phyloP scores from a whole-genome alignment of 2,888 invertebrate species.

The Petrolisthes manimaculis region DNA sequence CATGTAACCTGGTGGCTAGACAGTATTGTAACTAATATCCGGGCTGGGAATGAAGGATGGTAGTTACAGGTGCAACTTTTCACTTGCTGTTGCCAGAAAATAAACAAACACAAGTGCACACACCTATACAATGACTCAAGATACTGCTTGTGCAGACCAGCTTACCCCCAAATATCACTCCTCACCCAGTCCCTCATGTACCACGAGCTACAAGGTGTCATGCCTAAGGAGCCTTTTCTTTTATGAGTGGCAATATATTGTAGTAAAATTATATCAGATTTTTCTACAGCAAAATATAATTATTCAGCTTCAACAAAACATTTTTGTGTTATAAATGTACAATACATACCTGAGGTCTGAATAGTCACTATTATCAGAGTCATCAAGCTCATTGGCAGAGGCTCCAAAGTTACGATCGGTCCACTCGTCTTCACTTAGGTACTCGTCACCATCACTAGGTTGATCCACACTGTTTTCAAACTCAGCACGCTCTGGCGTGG shows the following conservation, averaged over 20 bases:
- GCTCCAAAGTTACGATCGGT: constrained; percentile 90
- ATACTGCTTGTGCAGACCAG: too few species aligned
- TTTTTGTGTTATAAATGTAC: neutral
- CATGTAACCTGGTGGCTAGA: too few species aligned
- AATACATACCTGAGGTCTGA: constrained; percentile 55
- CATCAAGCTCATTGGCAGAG: constrained; percentile 68
- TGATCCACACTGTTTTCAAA: constrained; percentile 76
- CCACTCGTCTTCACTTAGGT: constrained; percentile 90
- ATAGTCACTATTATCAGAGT: constrained; percentile 69
- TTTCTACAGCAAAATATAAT: neutral
- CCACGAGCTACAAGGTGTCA: too few species aligned
- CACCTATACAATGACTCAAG: too few species aligned
- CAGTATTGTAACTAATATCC: too few species aligned
- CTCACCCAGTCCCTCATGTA: too few species aligned
- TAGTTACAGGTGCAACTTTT: too few species aligned
- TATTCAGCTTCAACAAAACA: neutral
- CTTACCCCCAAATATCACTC: too few species aligned
- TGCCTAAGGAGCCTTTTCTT: neutral
- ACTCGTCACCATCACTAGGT: constrained; percentile 62
- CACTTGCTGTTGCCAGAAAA: too few species aligned
- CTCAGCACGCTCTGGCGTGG: constrained; percentile 83
- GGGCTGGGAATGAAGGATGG: too few species aligned
- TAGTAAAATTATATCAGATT: neutral
- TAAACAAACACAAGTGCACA: too few species aligned
- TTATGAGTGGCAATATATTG: neutral